phyloP scores from a whole-genome alignment of 2,888 invertebrate species.

The Galerucella pusilla region DNA sequence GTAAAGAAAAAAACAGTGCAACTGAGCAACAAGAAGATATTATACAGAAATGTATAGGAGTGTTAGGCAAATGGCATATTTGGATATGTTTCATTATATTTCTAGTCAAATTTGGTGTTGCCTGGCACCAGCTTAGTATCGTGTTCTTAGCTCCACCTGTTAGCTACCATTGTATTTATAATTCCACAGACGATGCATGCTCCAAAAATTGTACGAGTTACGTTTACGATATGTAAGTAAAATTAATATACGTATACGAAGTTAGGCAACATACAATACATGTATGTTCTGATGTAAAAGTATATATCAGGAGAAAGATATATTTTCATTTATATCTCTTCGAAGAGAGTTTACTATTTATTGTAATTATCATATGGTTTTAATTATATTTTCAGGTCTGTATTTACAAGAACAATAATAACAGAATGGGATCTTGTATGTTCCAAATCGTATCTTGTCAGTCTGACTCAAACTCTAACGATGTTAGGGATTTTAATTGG shows the following conservation, averaged over 20 bases:
- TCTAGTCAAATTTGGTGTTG: constrained; percentile 80
- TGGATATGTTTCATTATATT: constrained; percentile 72
- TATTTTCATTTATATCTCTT: too few species aligned
- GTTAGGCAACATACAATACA: too few species aligned
- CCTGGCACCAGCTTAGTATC: constrained; percentile 84
- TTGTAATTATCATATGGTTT: neutral
- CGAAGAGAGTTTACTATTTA: too few species aligned
- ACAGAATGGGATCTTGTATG: constrained; percentile 84
- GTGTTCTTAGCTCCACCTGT: constrained; percentile 80
- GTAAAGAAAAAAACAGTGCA: constrained; percentile 30
- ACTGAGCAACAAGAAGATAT: constrained; percentile 66
- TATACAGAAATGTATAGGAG: constrained; percentile 76
- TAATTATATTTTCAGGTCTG: constrained; percentile 52
- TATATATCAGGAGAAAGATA: too few species aligned
- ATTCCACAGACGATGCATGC: constrained; percentile 69
- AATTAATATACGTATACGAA: neutral
- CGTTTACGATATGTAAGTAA: constrained; percentile 70
- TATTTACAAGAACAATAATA: constrained; percentile 78
- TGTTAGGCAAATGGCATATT: constrained; percentile 80
- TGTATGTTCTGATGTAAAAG: too few species aligned
- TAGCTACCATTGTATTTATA: constrained; percentile 65
- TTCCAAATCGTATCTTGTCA: constrained; percentile 73
- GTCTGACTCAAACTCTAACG: constrained; percentile 80
- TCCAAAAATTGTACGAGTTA: constrained; percentile 68
- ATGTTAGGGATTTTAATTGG: constrained; percentile 84